Conservation (phyloP, 2,797 vertebrate genomes). For the Dendrocincla fuliginosa region DNA sequence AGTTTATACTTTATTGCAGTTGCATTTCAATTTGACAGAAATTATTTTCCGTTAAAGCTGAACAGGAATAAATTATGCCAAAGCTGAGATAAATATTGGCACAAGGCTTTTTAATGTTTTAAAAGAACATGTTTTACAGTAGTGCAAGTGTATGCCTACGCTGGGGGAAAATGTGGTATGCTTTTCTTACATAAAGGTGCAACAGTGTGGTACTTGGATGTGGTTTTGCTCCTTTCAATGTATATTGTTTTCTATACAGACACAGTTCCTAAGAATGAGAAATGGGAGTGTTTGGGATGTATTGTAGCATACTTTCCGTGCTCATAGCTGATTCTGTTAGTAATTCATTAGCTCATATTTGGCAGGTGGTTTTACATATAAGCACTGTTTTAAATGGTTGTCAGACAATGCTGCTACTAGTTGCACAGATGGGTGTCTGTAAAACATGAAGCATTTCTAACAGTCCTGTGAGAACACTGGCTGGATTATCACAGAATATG, state of each 20-base stretch:
- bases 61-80: neutral
- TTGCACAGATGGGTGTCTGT: neutral
- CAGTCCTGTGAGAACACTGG: neutral
- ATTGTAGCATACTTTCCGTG: neutral
- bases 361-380: neutral
- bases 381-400: neutral
- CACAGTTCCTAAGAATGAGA: neutral
- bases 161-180: neutral
- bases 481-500: neutral
- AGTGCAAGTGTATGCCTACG: neutral
- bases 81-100: neutral
- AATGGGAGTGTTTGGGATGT: neutral
- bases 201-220: neutral
- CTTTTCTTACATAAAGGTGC: neutral
- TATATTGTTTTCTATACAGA: neutral
- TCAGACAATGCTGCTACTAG: neutral
- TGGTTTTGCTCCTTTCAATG: neutral
- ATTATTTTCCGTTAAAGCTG: neutral
- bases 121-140: neutral
- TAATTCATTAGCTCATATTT: neutral
- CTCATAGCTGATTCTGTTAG: neutral
- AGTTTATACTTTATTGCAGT: neutral
- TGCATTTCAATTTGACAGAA: conserved; percentile 1
- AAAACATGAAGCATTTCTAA: neutral
- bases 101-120: neutral